Percentiles rank a stretch among this genome's conserved stretches.
Evolutionary conservation across 2,888 invertebrate genomes (phyloP).

Genomic region (Cerastis leucographa): DNA sequence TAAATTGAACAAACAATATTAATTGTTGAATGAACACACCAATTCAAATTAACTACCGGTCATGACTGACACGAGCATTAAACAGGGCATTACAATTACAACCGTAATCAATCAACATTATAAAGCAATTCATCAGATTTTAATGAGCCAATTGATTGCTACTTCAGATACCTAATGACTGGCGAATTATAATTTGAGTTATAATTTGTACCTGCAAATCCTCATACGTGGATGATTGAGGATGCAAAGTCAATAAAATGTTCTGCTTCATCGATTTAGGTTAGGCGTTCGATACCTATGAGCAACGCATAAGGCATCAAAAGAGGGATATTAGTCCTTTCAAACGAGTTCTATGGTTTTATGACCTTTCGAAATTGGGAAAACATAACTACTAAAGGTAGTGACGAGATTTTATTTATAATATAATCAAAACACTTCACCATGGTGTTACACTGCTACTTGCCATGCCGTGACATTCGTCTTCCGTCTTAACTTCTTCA

Average conservation of each 20-base stretch:
- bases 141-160: constrained; percentile 57
- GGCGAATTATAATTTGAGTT: constrained; percentile 34
- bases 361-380: neutral
- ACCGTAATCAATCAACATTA: constrained; percentile 68
- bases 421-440: neutral
- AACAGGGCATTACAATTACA: constrained; percentile 60
- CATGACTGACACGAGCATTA: constrained; percentile 61
- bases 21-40: constrained; percentile 49
- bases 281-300: neutral
- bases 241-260: constrained; percentile 7
- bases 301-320: neutral
- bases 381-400: neutral
- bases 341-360: neutral
- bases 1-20: constrained; percentile 55
- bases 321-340: neutral
- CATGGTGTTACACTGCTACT: neutral
- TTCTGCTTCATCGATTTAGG: constrained; percentile 14
- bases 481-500: constrained; percentile 16
- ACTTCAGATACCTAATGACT: constrained; percentile 44
- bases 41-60: constrained; percentile 55
- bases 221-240: constrained; percentile 21
- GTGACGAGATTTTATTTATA: neutral
- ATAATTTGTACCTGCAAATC: constrained; percentile 36
- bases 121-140: constrained; percentile 59
- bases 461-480: neutral